Percentiles rank a stretch among this genome's conserved stretches.
These are phyloP conservation scores for Hydroisotoma schaefferi DNA, from an alignment of 2,888 invertebrate species.

Conservation along the genomic window DNA sequence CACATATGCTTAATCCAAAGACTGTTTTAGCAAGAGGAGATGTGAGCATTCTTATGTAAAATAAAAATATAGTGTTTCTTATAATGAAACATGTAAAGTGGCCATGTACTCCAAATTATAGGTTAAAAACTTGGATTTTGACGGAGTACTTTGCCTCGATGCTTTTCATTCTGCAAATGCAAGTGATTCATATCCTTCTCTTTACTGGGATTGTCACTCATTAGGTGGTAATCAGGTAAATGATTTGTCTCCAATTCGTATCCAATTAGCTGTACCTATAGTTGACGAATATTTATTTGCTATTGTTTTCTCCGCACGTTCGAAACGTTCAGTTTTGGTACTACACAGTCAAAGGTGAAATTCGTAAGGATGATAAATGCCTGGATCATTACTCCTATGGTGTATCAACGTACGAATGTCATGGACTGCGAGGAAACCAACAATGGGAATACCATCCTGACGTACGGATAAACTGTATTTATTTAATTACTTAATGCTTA, in stretches of 20 bases:
- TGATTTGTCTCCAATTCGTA: too few relatives aligned
- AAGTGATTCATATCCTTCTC: not conserved
- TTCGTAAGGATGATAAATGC: constrained; percentile 17
- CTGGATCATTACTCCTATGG: constrained; percentile 13
- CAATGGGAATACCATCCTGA: constrained; percentile 18
- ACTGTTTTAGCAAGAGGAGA: too few relatives aligned
- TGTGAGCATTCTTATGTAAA: too few relatives aligned
- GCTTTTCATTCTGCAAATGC: not conserved
- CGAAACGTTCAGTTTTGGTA: constrained; percentile 17
- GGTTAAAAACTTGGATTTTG: constrained; percentile 12
- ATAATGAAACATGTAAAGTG: too few relatives aligned
- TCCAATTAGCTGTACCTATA: too few relatives aligned
- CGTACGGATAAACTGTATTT: constrained; percentile 3
- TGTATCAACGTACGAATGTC: constrained; percentile 12
- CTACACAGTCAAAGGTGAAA: constrained; percentile 19
- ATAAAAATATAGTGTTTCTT: too few relatives aligned
- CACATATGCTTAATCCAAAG: too few relatives aligned
- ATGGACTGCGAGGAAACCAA: constrained; percentile 21
- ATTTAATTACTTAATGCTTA: not conserved
- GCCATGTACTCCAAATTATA: constrained; percentile 7
- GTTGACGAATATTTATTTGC: not conserved
- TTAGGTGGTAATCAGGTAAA: constrained; percentile 24
- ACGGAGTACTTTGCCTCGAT: constrained; percentile 19
- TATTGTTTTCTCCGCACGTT: not conserved
- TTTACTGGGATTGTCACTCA: constrained; percentile 17